These are phyloP conservation scores for Melanotaenia maccullochi DNA, from an alignment of 2,797 vertebrate species.

Conservation along the genomic window DNA sequence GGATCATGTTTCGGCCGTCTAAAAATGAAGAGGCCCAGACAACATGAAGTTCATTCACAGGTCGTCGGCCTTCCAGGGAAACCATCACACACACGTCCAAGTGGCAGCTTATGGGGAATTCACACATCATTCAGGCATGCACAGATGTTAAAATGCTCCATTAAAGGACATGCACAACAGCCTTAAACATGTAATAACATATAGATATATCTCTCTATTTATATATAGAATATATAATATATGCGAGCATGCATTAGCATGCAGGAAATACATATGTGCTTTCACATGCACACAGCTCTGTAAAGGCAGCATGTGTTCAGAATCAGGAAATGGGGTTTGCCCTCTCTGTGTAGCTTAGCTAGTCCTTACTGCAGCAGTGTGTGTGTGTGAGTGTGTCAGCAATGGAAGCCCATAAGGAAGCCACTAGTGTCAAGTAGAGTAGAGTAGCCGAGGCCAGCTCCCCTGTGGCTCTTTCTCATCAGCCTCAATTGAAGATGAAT, in stretches of 20 bases:
- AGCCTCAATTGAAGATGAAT: constrained; percentile 71
- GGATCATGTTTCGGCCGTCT: constrained; percentile 67
- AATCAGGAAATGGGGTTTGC: constrained; percentile 81
- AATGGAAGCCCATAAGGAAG: constrained; percentile 84
- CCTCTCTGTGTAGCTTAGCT: constrained; percentile 82
- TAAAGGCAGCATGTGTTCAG: constrained; percentile 63
- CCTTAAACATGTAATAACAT: not conserved
- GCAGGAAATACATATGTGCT: constrained; percentile 15
- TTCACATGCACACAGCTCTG: constrained; percentile 34
- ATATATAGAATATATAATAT: not conserved
- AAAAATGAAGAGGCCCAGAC: constrained; percentile 87
- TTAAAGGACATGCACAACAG: constrained; percentile 1
- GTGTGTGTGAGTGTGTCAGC: constrained; percentile 78
- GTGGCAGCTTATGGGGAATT: not conserved
- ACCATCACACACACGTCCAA: constrained; percentile 16
- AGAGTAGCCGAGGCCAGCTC: constrained; percentile 63
- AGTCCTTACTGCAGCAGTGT: constrained; percentile 63
- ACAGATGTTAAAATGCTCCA: not conserved
- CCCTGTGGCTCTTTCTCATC: constrained; percentile 64
- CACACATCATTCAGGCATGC: not conserved
- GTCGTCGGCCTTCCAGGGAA: constrained; percentile 86
- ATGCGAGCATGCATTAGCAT: constrained; percentile 1
- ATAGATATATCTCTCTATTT: no score
- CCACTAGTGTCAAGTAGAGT: constrained; percentile 82
- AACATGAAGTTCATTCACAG: constrained; percentile 81